Evolutionary conservation across 2,888 invertebrate species (phyloP), one percentile per base, ranked within the genome.

Genomic region (Parnassius apollo): DNA sequence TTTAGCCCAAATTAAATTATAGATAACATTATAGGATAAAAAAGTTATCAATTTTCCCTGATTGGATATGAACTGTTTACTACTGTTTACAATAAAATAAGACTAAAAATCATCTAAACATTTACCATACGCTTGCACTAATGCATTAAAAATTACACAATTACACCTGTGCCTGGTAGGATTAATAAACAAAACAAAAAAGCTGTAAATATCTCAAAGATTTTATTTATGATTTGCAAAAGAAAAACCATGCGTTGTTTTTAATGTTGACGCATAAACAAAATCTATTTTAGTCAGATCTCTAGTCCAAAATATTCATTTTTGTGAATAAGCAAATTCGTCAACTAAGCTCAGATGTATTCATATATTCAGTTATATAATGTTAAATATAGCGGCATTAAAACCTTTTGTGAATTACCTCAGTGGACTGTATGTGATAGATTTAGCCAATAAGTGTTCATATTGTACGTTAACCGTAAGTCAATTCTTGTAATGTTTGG

Each of bases 391-490:
- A 54, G 51, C 13, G 42, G 55, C 48, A 74, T 74, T 75, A 73
- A 76, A 78, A 83, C 80, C 81, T 82, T 83, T 78, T 86, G 82
- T 86, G 76, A 82, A 87, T 85, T 88, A 91, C 90, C 90, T 91
- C 91, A 88, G 85, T 85, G 87, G 83, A 86, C 85, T 86, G 79
- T 86, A 85, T 91, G 90, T 91, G 89, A 90, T 91, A 90, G 88
- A 83, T 86, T 85, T 91, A 91, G 90, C 90, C 90, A 82, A 81
- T 91, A 91, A 89, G 91, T 91, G 91, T 91, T 91, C 91, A 90
- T 83, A 81, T 85, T 86, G 78, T 83, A 84, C 76, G 77, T 84
- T 85, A 80, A 77, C 75, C 76, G 70, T 86, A 86, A 84, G 89
- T 90, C 85, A 89, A 88, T 88, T 89, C 80, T 77, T 81, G 78